A percentile compares a stretch with the other conserved stretches of the same genome.
These are phyloP conservation scores for Monoplex corrugatus DNA, from an alignment of 2,888 invertebrate genomes.

Conservation along the genomic window DNA sequence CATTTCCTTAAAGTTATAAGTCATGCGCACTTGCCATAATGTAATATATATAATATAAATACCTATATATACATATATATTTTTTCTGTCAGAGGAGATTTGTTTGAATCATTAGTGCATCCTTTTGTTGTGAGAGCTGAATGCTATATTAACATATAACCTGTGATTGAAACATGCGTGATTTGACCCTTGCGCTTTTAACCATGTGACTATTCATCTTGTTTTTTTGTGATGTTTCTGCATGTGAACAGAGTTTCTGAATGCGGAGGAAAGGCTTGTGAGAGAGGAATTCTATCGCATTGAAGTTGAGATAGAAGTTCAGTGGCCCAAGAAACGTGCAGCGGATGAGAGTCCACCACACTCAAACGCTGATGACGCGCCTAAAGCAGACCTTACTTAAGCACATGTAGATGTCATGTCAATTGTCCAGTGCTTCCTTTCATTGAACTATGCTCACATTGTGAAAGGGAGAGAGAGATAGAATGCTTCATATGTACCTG, in stretches of 20 bases:
- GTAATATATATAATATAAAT: too few species aligned
- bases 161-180: background rate
- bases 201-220: constrained; percentile 31
- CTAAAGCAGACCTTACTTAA: constrained; percentile 23
- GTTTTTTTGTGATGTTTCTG: constrained; percentile 28
- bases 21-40: too few species aligned
- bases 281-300: constrained; percentile 77
- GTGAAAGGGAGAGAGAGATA: too few species aligned
- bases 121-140: constrained; percentile 36
- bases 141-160: background rate
- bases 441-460: too few species aligned
- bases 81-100: too few species aligned
- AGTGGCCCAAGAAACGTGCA: constrained; percentile 62
- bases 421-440: background rate
- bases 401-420: background rate
- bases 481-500: too few species aligned
- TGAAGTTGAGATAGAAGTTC: constrained; percentile 76
- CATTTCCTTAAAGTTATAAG: too few species aligned
- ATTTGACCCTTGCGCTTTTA: constrained; percentile 37
- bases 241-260: constrained; percentile 65
- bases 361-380: constrained; percentile 23
- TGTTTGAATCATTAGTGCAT: constrained; percentile 30
- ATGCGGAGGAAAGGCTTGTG: constrained; percentile 69
- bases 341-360: background rate
- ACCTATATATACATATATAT: too few species aligned